These are phyloP conservation scores for Spisula subtruncata DNA, from an alignment of 2,888 invertebrate species.

Conservation along the genomic window DNA sequence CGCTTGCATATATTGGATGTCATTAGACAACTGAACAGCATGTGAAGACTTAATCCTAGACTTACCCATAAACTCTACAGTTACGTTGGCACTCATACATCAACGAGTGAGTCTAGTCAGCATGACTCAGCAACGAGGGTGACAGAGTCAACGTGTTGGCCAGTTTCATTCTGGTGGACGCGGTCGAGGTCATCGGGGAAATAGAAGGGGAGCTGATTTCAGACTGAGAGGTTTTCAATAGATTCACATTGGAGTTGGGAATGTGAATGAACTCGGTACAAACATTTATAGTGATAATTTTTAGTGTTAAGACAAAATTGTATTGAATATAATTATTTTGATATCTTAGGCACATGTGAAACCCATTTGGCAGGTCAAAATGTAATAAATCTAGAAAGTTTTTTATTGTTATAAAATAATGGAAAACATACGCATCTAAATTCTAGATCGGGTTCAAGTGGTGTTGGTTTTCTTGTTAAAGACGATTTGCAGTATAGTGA, in stretches of 20 bases:
- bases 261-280: conserved; percentile 25
- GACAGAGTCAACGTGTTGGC: too few species aligned
- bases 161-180: too few species aligned
- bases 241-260: conserved; percentile 27
- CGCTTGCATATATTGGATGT: too few species aligned
- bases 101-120: too few species aligned
- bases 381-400: conserved; percentile 34
- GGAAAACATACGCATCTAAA: conserved; percentile 43
- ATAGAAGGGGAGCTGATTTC: background rate
- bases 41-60: too few species aligned
- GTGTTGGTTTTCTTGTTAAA: conserved; percentile 31
- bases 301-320: conserved; percentile 32
- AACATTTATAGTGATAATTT: conserved; percentile 36
- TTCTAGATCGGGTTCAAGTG: conserved; percentile 43
- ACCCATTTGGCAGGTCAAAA: conserved; percentile 42
- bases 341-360: conserved; percentile 40
- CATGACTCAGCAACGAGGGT: too few species aligned
- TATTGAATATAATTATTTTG: conserved; percentile 39
- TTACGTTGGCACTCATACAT: too few species aligned
- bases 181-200: too few species aligned
- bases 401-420: conserved; percentile 50
- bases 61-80: too few species aligned
- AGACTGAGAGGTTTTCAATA: background rate
- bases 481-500: background rate
- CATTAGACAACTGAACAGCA: too few species aligned